Conservation (phyloP, 2,113 vertebrate species). For the Podocnemis expansa region DNA sequence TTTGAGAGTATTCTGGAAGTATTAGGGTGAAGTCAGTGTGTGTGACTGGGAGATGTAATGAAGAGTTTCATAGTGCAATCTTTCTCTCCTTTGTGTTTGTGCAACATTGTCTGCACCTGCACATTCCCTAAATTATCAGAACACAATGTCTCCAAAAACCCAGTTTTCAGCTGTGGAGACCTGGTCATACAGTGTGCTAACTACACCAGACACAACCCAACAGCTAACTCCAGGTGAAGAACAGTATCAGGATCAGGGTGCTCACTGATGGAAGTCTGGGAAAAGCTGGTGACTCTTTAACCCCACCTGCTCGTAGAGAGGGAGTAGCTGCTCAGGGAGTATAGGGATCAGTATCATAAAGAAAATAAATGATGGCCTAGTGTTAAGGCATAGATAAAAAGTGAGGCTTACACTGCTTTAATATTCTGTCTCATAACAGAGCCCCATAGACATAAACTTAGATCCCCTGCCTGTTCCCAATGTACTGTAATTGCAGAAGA, state of each 20-base stretch:
- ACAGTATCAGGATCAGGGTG: neutral
- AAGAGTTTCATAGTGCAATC: neutral
- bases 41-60: accelerated
- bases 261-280: neutral
- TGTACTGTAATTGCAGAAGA: neutral
- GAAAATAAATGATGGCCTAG: neutral
- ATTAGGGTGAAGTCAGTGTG: neutral
- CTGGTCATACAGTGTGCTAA: accelerated
- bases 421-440: neutral
- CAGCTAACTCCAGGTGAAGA: neutral
- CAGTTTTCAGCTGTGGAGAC: accelerated
- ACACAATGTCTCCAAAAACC: accelerated
- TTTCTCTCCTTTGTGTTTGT: accelerated
- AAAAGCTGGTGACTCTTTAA: accelerated
- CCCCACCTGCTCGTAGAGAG: accelerated
- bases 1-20: accelerated
- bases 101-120: too few relatives aligned
- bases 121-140: accelerated
- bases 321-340: accelerated
- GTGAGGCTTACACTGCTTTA: neutral
- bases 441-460: accelerated
- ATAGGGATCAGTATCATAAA: neutral
- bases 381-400: neutral
- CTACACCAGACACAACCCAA: neutral
- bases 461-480: neutral